Base-by-base conservation (phyloP, 1,140 invertebrate genomes). In the Venturia canescens region DNA sequence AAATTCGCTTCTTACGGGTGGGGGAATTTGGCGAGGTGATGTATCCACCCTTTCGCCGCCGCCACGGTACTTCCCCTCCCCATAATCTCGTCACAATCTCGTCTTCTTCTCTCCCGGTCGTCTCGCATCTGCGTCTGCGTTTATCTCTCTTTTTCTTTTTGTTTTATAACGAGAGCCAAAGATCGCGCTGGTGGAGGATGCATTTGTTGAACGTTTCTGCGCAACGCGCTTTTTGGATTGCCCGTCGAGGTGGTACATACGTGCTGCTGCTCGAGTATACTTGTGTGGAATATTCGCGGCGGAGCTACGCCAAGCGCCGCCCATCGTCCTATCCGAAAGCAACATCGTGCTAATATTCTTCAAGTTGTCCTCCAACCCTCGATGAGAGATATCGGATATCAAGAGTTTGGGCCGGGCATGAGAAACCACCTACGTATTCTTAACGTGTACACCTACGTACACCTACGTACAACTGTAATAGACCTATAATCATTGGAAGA, bases 321-420 rank as follows among this genome's bases (percentile, higher is more conserved):
- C 90, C 86, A 89, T 88, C 86, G 85, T 88, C 87, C 89, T 88
- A 89, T 88, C 87, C 63, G 67, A 80, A 87, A 53, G 76, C 63
- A 83, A 82, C 80, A 84, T 79, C 50, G 74, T 78, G 80, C 83
- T 79, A 82, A 63, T 78, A 67, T 85, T 84, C 86, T 86, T 86
- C 86, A 86, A 87, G 85, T 13, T 21, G 38, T 69, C 82, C 66
- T 81, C 74, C 27, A 66, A 63, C 60, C 60, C 60, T 66, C 53
- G 60, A 66, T 11, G 60, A 66, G 60, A 66, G 1, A 66, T 15
- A 44, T 44, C 38, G 13, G 38, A 44, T 44, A 44, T 44, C 38
- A 44, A 44, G 5, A n/a, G 18, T 18, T 18, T n/a, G 53, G 53
- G 53, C 53, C 11, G 21, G 18, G 18, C 21, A 44, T 44, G 38